These are phyloP conservation scores for Apis florea DNA, from an alignment of 1,140 invertebrate genomes.

Conservation along the genomic window DNA sequence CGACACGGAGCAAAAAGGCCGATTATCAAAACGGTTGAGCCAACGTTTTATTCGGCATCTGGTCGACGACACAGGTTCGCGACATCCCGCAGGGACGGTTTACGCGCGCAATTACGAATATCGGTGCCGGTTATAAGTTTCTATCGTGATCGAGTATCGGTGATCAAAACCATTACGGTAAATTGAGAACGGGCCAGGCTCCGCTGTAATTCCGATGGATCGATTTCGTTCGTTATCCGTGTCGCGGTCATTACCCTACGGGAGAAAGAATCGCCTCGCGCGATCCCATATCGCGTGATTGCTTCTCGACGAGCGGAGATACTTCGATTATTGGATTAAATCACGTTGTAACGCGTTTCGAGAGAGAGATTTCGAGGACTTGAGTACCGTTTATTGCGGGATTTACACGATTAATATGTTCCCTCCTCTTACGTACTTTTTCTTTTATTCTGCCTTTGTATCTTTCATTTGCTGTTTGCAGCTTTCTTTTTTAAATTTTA, in stretches of 20 bases:
- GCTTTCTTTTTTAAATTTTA: too few relatives aligned
- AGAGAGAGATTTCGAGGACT: not conserved
- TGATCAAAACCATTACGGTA: conserved; percentile 5
- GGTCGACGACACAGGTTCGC: not conserved
- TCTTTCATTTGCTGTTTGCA: too few relatives aligned
- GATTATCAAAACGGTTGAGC: not conserved
- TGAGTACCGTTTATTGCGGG: not conserved
- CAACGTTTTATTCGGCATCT: not conserved
- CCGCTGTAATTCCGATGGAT: conserved; percentile 10
- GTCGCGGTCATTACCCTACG: not conserved
- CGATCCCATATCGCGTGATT: not conserved
- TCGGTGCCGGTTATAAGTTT: not conserved
- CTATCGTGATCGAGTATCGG: conserved; percentile 7
- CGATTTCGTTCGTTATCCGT: conserved; percentile 14
- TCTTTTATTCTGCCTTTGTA: too few relatives aligned
- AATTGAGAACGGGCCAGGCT: conserved; percentile 2
- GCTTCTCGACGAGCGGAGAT: not conserved
- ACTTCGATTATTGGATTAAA: not conserved
- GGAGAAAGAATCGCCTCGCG: not conserved
- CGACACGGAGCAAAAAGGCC: not conserved
- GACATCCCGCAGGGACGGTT: not conserved
- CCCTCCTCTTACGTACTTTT: too few relatives aligned
- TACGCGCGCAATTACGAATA: conserved; percentile 9
- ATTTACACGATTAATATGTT: too few relatives aligned
- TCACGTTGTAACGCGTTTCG: not conserved